phyloP scores from a whole-genome alignment of 1,140 invertebrate genomes.

The Calephelis nemesis region DNA sequence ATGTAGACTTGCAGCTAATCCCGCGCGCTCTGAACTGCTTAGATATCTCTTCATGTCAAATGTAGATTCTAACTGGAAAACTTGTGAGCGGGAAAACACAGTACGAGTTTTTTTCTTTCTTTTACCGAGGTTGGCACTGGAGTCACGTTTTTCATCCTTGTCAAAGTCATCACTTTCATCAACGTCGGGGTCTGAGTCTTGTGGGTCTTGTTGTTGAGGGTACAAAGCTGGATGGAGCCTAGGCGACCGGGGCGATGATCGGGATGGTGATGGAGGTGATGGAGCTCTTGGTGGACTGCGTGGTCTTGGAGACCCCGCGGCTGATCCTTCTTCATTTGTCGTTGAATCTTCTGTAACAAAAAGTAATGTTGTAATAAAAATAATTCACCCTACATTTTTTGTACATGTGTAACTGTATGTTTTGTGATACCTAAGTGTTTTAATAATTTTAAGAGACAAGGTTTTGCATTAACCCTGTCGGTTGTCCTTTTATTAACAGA shows the following conservation, averaged over 20 bases:
- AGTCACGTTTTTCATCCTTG: constrained; percentile 78
- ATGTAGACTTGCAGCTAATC: constrained; percentile 94
- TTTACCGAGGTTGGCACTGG: constrained; percentile 80
- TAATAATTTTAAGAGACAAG: too few relatives aligned
- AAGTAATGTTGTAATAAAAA: constrained; percentile 25
- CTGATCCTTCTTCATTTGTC: constrained; percentile 82
- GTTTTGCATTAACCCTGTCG: too few relatives aligned
- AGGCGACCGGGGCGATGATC: constrained; percentile 60
- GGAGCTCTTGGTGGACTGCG: constrained; percentile 69
- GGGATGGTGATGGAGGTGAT: constrained; percentile 58
- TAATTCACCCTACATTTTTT: too few relatives aligned
- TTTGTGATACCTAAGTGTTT: too few relatives aligned
- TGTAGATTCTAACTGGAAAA: constrained; percentile 98
- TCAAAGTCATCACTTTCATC: constrained; percentile 83
- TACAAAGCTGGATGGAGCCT: constrained; percentile 75
- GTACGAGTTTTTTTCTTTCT: constrained; percentile 99
- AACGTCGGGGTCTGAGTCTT: constrained; percentile 83
- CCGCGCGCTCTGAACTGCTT: constrained; percentile 96
- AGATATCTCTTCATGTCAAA: constrained; percentile 99
- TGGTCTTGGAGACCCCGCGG: constrained; percentile 79
- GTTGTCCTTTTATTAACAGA: too few relatives aligned
- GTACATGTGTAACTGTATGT: too few relatives aligned
- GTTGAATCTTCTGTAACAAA: constrained; percentile 84
- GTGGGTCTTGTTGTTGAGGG: constrained; percentile 62
- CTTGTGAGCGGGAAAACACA: constrained; percentile 96